Evolutionary conservation across 2,113 vertebrate species (phyloP).

Genomic region (Zosterops borbonicus): DNA sequence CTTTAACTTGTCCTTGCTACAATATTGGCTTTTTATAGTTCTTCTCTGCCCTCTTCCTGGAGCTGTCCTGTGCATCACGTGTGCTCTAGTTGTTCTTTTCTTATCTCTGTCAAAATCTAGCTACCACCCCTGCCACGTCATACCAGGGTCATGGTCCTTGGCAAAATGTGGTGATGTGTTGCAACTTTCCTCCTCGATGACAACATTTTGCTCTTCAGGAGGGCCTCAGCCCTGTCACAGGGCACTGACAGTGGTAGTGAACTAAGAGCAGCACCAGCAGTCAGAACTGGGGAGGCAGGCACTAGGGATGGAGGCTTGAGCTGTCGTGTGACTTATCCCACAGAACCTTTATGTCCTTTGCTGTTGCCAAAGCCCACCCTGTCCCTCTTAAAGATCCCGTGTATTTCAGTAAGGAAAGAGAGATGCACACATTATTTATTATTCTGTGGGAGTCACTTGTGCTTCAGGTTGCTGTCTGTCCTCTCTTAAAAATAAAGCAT

Average conservation of each 20-base stretch:
- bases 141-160: background rate
- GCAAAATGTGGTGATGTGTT: background rate
- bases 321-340: background rate
- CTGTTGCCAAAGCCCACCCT: background rate
- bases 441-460: background rate
- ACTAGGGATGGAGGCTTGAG: background rate
- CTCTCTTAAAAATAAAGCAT: background rate
- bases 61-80: background rate
- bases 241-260: background rate
- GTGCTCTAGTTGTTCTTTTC: background rate
- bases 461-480: background rate
- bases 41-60: background rate
- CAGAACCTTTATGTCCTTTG: background rate
- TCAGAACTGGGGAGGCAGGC: background rate
- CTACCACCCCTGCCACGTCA: background rate
- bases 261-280: background rate
- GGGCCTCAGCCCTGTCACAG: background rate
- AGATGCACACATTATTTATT: background rate
- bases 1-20: background rate
- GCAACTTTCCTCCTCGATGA: background rate
- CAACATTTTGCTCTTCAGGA: background rate
- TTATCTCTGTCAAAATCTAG: constrained; percentile 25
- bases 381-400: background rate
- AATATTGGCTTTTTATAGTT: background rate
- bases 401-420: background rate